These are phyloP conservation scores for Priocnemis perturbator DNA, from an alignment of 2,888 invertebrate genomes.

Conservation along the genomic window DNA sequence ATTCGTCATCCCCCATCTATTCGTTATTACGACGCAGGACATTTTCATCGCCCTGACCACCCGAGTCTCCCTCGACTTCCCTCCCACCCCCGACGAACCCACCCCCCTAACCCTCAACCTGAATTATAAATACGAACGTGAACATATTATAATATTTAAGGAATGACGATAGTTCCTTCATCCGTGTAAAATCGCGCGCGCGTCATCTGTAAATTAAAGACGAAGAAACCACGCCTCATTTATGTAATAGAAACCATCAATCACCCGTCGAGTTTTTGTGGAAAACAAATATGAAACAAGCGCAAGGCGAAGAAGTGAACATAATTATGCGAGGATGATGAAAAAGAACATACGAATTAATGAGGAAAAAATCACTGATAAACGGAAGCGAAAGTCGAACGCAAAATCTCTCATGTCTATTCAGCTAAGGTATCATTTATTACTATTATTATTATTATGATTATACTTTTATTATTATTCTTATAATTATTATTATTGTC, in stretches of 20 bases:
- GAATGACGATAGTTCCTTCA: conserved; percentile 73
- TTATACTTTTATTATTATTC: conserved; percentile 37
- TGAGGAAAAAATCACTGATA: conserved; percentile 12
- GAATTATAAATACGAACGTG: conserved; percentile 53
- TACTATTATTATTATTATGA: conserved; percentile 46
- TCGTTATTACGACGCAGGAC: background rate
- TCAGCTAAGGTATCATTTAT: conserved; percentile 56
- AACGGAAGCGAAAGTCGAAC: conserved; percentile 59
- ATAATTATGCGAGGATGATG: conserved; percentile 44
- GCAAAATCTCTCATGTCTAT: conserved; percentile 70
- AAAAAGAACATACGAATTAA: conserved; percentile 13
- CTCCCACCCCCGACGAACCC: conserved; percentile 26
- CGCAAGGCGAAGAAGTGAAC: conserved; percentile 31
- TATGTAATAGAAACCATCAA: conserved; percentile 64
- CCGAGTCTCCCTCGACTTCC: too few relatives aligned
- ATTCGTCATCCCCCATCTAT: background rate
- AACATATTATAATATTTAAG: conserved; percentile 70
- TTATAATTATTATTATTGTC: conserved; percentile 34
- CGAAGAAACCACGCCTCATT: conserved; percentile 65
- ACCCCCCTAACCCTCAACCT: too few relatives aligned
- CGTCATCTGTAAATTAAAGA: conserved; percentile 72
- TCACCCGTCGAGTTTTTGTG: conserved; percentile 54
- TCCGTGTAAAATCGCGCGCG: conserved; percentile 67
- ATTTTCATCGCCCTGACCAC: conserved; percentile 20
- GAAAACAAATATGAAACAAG: background rate